phyloP scores from a whole-genome alignment of 2,888 invertebrate species.

The Parapristionchus giblindavisi region DNA sequence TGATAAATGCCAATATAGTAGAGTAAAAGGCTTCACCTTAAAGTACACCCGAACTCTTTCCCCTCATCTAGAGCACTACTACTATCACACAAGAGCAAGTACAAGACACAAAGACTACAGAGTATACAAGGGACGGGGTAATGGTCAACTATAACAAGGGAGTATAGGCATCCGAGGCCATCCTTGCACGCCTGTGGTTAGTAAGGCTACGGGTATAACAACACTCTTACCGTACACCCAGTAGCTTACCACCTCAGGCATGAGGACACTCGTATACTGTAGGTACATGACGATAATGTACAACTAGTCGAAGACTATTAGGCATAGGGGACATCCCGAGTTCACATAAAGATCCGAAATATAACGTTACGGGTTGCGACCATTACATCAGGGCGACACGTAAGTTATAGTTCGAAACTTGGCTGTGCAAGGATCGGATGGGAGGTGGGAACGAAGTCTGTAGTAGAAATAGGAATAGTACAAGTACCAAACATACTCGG shows the following conservation, averaged over 20 bases:
- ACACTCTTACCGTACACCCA: conserved; percentile 26
- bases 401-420: conserved; percentile 37
- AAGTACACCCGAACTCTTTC: background rate
- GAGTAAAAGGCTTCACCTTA: background rate
- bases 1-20: background rate
- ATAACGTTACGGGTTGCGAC: conserved; percentile 40
- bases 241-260: conserved; percentile 32
- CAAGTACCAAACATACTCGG: background rate
- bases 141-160: background rate
- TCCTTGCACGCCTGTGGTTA: conserved; percentile 25
- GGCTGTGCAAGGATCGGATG: conserved; percentile 8
- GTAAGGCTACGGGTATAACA: conserved; percentile 39
- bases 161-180: background rate
- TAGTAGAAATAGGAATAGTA: background rate
- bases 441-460: background rate
- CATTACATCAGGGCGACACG: conserved; percentile 32
- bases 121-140: background rate
- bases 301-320: background rate
- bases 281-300: background rate
- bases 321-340: background rate
- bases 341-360: conserved; percentile 28
- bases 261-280: conserved; percentile 8
- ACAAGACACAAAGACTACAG: background rate
- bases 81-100: background rate
- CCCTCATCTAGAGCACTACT: background rate